These are phyloP conservation scores for Tipula unca DNA, from an alignment of 2,888 invertebrate genomes.

Conservation along the genomic window DNA sequence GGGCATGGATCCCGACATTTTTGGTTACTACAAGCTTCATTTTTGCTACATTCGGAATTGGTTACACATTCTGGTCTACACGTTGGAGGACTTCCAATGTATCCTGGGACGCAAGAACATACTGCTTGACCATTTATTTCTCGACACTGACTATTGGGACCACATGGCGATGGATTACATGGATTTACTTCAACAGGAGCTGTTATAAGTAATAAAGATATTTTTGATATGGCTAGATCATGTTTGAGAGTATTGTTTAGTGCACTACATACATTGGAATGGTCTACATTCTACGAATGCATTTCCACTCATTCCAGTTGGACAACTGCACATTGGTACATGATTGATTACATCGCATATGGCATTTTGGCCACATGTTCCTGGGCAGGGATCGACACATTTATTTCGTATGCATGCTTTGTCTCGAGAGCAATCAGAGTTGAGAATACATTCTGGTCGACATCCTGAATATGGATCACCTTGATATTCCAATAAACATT, in stretches of 20 bases:
- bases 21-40: slow-evolving; percentile 64
- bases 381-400: slow-evolving; percentile 64
- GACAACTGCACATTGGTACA: slow-evolving; percentile 57
- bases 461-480: slow-evolving; percentile 63
- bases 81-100: slow-evolving; percentile 63
- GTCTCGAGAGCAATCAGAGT: slow-evolving; percentile 57
- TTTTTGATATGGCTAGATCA: neutral
- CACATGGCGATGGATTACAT: slow-evolving; percentile 64
- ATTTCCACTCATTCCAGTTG: slow-evolving; percentile 55
- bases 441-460: slow-evolving; percentile 61
- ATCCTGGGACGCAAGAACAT: slow-evolving; percentile 65
- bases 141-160: slow-evolving; percentile 65
- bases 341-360: slow-evolving; percentile 66
- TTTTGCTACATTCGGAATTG: slow-evolving; percentile 64
- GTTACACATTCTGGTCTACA: slow-evolving; percentile 72
- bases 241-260: neutral
- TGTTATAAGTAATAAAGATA: neutral
- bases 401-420: slow-evolving; percentile 62
- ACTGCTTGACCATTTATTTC: slow-evolving; percentile 61
- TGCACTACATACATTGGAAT: slow-evolving; percentile 45
- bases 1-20: slow-evolving; percentile 73
- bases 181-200: slow-evolving; percentile 41
- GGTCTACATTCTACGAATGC: slow-evolving; percentile 57
- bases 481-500: slow-evolving; percentile 55
- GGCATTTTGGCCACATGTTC: slow-evolving; percentile 62